Conservation (phyloP, 1,140 invertebrate genomes). For the Trichonephila clavipes region DNA sequence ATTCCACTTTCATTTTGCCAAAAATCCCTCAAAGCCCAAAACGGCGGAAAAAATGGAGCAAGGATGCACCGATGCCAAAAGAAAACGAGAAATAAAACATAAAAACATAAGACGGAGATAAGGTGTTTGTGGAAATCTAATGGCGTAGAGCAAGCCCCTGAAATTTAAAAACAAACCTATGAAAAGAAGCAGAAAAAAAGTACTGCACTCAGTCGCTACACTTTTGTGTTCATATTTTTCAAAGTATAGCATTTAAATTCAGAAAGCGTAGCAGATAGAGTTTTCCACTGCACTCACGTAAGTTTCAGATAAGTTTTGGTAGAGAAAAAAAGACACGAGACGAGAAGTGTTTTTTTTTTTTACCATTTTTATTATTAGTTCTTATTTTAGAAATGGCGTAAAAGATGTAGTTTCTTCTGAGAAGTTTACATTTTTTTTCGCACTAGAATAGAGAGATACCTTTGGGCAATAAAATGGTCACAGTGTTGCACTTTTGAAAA, state of each 20-base stretch:
- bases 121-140: constrained; percentile 73
- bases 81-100: constrained; percentile 53
- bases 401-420: constrained; percentile 49
- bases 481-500: not conserved
- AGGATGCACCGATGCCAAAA: constrained; percentile 56
- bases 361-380: not conserved
- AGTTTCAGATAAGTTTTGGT: constrained; percentile 69
- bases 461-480: constrained; percentile 28
- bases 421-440: constrained; percentile 49
- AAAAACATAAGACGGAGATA: constrained; percentile 58
- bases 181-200: not conserved
- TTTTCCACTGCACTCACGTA: constrained; percentile 63
- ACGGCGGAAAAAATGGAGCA: constrained; percentile 54
- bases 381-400: constrained; percentile 5
- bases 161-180: constrained; percentile 68
- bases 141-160: constrained; percentile 65
- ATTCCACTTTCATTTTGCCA: constrained; percentile 58
- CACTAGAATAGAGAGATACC: not conserved
- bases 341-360: not conserved
- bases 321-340: constrained; percentile 9
- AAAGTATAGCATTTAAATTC: constrained; percentile 66
- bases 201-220: constrained; percentile 10
- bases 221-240: constrained; percentile 67
- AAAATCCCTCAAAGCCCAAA: constrained; percentile 41
- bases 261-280: constrained; percentile 64